Evolutionary conservation across 2,113 vertebrate species (phyloP).

Genomic region (Axis porcinus): DNA sequence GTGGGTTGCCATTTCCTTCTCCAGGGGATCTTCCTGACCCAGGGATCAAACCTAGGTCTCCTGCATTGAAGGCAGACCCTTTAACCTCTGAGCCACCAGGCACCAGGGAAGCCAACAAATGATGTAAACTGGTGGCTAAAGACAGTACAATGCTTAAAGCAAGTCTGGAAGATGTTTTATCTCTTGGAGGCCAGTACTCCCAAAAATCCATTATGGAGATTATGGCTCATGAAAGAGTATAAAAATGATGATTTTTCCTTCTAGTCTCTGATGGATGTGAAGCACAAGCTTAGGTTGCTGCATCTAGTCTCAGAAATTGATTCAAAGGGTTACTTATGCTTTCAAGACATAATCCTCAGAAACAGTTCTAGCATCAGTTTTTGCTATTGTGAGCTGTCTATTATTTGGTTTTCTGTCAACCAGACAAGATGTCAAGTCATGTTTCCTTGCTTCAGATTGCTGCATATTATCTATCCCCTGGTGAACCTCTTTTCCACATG

Average conservation of each 20-base stretch:
- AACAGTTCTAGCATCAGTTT: slow-evolving; percentile 61
- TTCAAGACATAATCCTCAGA: slow-evolving; percentile 59
- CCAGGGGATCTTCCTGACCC: too few species aligned
- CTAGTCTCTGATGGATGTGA: slow-evolving; percentile 18
- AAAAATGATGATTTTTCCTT: not conserved
- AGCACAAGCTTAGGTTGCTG: slow-evolving; percentile 35
- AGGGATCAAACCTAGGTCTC: too few species aligned
- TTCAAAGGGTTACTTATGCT: slow-evolving; percentile 61
- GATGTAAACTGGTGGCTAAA: not conserved
- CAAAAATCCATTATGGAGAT: slow-evolving; percentile 36
- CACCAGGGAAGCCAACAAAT: not conserved
- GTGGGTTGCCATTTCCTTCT: too few species aligned
- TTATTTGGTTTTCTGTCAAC: slow-evolving; percentile 71
- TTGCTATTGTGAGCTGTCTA: slow-evolving; percentile 66
- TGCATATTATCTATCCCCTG: slow-evolving; percentile 64
- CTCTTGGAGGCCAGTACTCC: not conserved
- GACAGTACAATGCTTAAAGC: not conserved
- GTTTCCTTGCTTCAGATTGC: slow-evolving; percentile 65
- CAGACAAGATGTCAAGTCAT: slow-evolving; percentile 69
- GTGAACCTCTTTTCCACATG: slow-evolving; percentile 72
- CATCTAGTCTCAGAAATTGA: slow-evolving; percentile 38
- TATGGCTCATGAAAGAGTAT: not conserved
- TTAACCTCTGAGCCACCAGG: too few species aligned
- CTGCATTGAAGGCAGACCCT: too few species aligned
- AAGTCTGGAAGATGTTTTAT: slow-evolving; percentile 7